A percentile compares a stretch with the other conserved stretches of the same genome.
phyloP scores from a whole-genome alignment of 2,113 vertebrate genomes.

The Pituophis catenifer region DNA sequence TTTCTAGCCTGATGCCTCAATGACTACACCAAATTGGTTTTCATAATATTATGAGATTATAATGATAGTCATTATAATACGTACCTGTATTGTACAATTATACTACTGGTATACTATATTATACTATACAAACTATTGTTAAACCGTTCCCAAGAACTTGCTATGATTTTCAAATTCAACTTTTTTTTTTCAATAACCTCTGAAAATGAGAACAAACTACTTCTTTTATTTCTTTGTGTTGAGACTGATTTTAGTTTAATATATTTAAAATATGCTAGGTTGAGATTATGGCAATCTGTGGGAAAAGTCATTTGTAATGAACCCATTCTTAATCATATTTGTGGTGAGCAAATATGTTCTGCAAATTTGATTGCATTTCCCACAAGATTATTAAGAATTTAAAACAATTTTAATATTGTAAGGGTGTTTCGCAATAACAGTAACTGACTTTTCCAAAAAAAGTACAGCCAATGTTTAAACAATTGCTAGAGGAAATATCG shows the following conservation, averaged over 20 bases:
- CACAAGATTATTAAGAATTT: background rate
- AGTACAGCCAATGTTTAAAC: background rate
- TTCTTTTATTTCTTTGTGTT: background rate
- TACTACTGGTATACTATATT: too few species aligned
- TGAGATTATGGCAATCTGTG: background rate
- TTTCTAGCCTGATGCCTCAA: background rate
- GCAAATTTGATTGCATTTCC: background rate
- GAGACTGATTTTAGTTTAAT: background rate
- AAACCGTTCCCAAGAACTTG: background rate
- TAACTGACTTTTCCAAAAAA: background rate
- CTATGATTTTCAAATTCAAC: background rate
- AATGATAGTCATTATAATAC: background rate
- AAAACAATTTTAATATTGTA: background rate
- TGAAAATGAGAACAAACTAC: background rate
- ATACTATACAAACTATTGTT: background rate
- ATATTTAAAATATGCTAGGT: background rate
- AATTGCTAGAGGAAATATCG: background rate
- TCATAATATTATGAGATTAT: background rate
- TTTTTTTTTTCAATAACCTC: background rate
- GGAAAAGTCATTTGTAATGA: background rate
- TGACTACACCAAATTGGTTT: background rate
- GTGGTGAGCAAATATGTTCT: background rate
- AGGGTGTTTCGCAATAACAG: background rate
- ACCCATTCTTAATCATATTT: background rate
- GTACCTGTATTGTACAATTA: background rate